Evolutionary conservation across 2,797 vertebrate species (phyloP).

Genomic region (Loris lydekkerianus): DNA sequence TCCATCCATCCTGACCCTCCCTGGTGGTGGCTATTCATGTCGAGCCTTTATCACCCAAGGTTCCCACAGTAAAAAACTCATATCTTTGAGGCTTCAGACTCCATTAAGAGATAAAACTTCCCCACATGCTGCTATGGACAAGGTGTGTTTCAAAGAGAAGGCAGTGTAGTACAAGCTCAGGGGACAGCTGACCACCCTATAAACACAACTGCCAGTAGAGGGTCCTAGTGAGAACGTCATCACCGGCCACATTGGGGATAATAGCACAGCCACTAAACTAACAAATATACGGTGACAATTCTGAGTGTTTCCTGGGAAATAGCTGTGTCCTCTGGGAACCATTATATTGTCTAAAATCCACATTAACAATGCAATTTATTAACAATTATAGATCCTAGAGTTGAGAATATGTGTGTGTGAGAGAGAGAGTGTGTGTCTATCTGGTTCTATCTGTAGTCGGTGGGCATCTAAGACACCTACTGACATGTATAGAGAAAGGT

Average conservation of each 20-base stretch:
- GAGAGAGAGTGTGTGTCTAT: neutral
- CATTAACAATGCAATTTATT: neutral
- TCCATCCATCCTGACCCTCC: neutral
- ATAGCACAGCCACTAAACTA: neutral
- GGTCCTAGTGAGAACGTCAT: neutral
- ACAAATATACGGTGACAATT: neutral
- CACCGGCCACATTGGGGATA: too few species aligned
- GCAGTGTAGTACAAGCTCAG: neutral
- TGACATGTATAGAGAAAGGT: neutral
- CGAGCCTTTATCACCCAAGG: neutral
- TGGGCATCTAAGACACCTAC: neutral
- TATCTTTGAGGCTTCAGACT: neutral
- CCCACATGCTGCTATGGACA: too few species aligned
- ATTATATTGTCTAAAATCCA: neutral
- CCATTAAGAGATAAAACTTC: neutral
- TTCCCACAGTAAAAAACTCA: neutral
- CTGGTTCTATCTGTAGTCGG: neutral
- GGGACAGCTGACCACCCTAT: neutral
- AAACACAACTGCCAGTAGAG: neutral
- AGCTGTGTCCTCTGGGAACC: neutral
- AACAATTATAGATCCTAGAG: neutral
- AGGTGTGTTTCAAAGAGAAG: neutral
- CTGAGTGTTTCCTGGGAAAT: neutral
- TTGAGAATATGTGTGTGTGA: neutral
- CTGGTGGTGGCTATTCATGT: neutral